These are phyloP conservation scores for Deilephila porcellus DNA, from an alignment of 2,888 invertebrate genomes.

Conservation along the genomic window DNA sequence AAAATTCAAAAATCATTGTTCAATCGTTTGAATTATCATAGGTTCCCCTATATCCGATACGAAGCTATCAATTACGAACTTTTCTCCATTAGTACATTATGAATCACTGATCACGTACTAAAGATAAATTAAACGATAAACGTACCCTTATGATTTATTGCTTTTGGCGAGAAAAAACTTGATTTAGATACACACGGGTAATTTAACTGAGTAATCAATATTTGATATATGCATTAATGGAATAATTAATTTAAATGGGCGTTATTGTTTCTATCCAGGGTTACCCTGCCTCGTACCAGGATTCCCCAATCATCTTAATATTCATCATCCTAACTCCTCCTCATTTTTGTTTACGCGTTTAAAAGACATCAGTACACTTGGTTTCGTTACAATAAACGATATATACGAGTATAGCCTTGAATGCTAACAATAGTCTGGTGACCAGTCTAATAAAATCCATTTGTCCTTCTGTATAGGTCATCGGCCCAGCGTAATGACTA, in stretches of 20 bases:
- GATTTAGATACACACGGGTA: background rate
- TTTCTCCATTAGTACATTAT: slow-evolving; percentile 31
- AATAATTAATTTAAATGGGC: background rate
- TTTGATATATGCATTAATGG: background rate
- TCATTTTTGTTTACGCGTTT: too few relatives aligned
- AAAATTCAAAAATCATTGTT: background rate
- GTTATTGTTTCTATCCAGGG: too few relatives aligned
- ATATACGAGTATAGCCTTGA: too few relatives aligned
- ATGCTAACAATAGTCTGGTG: too few relatives aligned
- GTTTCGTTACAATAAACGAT: too few relatives aligned
- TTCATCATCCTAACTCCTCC: too few relatives aligned
- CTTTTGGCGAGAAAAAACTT: slow-evolving; percentile 24
- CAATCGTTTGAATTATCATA: background rate
- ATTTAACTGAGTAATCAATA: background rate
- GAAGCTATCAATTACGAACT: slow-evolving; percentile 27
- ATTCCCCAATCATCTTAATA: too few relatives aligned
- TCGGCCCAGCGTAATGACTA: too few relatives aligned
- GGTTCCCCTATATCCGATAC: slow-evolving; percentile 29
- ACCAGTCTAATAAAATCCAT: too few relatives aligned
- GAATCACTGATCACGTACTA: slow-evolving; percentile 45
- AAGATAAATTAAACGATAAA: slow-evolving; percentile 59
- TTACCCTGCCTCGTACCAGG: too few relatives aligned
- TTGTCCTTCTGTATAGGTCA: too few relatives aligned
- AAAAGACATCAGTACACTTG: too few relatives aligned
- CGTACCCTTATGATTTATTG: slow-evolving; percentile 51